Percentiles rank a stretch among this genome's conserved stretches.
These are phyloP conservation scores for Tinamus guttatus DNA, from an alignment of 2,113 vertebrate genomes.

Conservation along the genomic window DNA sequence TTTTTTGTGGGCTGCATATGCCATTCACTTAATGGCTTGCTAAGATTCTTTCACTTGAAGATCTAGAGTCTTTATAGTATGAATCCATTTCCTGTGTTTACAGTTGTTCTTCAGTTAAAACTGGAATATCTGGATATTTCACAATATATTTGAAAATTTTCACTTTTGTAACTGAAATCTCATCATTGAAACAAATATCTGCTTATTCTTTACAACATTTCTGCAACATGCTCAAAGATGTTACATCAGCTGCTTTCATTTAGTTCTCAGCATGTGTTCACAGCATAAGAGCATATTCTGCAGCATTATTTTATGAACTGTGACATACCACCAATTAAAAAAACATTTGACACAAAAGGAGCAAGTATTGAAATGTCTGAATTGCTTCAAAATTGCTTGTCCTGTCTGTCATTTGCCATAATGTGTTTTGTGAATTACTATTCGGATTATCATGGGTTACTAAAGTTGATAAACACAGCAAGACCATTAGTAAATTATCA, in stretches of 20 bases:
- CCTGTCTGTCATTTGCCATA: neutral
- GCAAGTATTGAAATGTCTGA: neutral
- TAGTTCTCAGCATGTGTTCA: neutral
- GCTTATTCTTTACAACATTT: neutral
- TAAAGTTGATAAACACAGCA: neutral
- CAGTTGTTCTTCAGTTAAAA: neutral
- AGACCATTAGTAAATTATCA: neutral
- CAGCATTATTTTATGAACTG: neutral
- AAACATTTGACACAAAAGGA: neutral
- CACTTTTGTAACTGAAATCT: neutral
- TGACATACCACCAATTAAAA: neutral
- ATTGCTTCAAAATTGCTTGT: neutral
- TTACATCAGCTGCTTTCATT: neutral
- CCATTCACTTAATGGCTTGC: neutral
- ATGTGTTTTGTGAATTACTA: neutral
- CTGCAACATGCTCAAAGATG: neutral
- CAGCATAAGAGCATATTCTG: neutral
- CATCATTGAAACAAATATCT: neutral
- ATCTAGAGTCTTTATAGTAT: neutral
- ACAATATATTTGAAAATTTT: neutral
- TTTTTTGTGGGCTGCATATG: neutral
- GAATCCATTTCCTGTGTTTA: neutral
- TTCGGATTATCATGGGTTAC: neutral
- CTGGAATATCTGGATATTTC: neutral
- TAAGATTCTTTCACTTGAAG: neutral